These are phyloP conservation scores for Lates japonicus DNA, from an alignment of 2,797 vertebrate genomes.

Conservation along the genomic window DNA sequence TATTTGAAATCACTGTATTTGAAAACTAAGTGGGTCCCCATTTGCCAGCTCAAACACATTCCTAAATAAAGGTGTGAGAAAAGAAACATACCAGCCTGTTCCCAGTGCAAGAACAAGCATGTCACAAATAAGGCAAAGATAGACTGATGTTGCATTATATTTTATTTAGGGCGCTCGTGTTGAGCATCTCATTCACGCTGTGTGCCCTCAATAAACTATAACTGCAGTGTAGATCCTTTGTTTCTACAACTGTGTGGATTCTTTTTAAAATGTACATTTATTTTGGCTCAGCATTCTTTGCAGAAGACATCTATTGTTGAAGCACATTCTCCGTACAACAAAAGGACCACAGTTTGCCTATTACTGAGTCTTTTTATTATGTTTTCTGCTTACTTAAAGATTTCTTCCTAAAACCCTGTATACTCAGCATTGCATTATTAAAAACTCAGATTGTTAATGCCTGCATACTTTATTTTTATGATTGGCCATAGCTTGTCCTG, in stretches of 20 bases:
- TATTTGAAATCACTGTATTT: not conserved
- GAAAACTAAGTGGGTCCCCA: not conserved
- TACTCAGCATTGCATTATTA: not conserved
- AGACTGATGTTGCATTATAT: not conserved
- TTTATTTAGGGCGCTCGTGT: slow-evolving; percentile 10
- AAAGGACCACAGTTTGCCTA: not conserved
- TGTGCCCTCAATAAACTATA: slow-evolving; percentile 23
- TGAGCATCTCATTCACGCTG: slow-evolving; percentile 5
- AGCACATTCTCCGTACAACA: slow-evolving; percentile 2
- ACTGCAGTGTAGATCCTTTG: not conserved
- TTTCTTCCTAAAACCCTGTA: not conserved
- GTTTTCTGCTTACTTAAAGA: slow-evolving; percentile 4
- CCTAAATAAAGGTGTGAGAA: slow-evolving; percentile 16
- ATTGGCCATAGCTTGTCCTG: not conserved
- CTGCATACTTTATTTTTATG: not conserved
- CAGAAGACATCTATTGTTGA: not conserved
- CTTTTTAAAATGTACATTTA: not conserved
- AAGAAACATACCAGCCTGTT: slow-evolving; percentile 17
- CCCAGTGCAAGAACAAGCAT: slow-evolving; percentile 1
- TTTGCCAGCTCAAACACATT: slow-evolving; percentile 19
- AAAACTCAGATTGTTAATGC: not conserved
- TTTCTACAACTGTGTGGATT: not conserved
- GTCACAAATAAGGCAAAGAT: slow-evolving; percentile 29
- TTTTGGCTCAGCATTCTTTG: slow-evolving; percentile 12
- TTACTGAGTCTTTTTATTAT: slow-evolving; percentile 1